Conservation (phyloP, 2,113 vertebrate species). For the Bagarius yarrelli region DNA sequence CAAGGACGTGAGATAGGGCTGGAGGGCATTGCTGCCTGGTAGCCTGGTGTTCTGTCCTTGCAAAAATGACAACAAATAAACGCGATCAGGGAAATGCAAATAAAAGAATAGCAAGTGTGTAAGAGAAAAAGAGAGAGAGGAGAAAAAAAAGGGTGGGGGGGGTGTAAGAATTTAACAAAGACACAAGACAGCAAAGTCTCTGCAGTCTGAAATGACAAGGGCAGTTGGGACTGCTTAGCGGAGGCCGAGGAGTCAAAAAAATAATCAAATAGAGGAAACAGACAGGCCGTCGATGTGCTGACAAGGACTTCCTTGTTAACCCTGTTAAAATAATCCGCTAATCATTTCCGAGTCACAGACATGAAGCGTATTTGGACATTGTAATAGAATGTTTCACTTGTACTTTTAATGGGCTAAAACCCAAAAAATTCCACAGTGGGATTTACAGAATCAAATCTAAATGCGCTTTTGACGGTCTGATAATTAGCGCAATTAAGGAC, state of each 20-base stretch:
- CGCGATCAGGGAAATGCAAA: slow-evolving; percentile 42
- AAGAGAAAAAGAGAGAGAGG: background rate
- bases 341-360: background rate
- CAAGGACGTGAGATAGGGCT: slow-evolving; percentile 26
- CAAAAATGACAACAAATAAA: slow-evolving; percentile 41
- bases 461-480: background rate
- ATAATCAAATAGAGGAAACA: slow-evolving; percentile 16
- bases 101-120: background rate
- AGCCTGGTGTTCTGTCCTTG: slow-evolving; percentile 35
- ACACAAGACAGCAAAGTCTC: slow-evolving; percentile 37
- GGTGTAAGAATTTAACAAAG: slow-evolving; percentile 37
- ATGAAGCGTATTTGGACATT: background rate
- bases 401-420: background rate
- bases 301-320: slow-evolving; percentile 24
- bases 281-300: slow-evolving; percentile 3
- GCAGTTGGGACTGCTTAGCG: slow-evolving; percentile 9
- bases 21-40: background rate
- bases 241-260: slow-evolving; percentile 22
- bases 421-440: background rate
- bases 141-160: background rate
- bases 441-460: background rate
- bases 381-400: no score
- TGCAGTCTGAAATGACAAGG: slow-evolving; percentile 43
- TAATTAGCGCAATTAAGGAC: background rate
- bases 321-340: slow-evolving; percentile 20